Percentiles rank a stretch among this genome's conserved stretches.
Conservation (phyloP, 64 coral and sea anemone genomes). For the Trachythela sp. region DNA sequence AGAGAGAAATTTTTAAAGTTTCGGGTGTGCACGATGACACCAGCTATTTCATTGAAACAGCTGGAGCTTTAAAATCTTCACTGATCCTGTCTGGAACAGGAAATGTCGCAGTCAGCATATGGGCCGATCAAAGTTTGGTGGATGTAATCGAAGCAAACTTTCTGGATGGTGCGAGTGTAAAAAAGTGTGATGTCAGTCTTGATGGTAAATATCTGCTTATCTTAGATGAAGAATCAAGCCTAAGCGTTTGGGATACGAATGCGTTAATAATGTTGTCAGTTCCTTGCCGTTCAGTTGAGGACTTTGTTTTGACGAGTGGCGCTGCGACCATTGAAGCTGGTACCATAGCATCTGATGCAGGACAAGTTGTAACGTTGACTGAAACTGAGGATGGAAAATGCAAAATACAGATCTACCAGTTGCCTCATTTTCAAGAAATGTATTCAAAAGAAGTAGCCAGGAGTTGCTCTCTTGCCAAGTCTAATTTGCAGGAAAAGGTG, state of each 20-base stretch:
- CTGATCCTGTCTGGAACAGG: neutral
- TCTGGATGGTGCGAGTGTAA: neutral
- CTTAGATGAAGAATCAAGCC: constrained; percentile 1
- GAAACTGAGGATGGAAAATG: neutral
- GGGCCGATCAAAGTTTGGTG: neutral
- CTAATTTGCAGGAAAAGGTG: constrained; percentile 9
- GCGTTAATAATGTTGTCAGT: neutral
- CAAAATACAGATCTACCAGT: neutral
- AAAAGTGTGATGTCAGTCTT: neutral
- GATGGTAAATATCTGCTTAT: constrained; percentile 7
- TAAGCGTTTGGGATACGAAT: neutral
- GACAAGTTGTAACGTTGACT: neutral
- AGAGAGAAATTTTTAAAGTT: neutral
- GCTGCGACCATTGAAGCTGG: neutral
- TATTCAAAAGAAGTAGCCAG: neutral
- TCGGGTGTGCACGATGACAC: neutral
- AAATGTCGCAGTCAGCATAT: neutral
- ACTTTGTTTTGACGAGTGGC: neutral
- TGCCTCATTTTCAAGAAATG: neutral
- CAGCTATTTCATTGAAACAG: neutral
- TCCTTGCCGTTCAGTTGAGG: neutral
- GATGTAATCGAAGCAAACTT: neutral
- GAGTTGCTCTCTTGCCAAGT: neutral
- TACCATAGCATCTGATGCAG: neutral
- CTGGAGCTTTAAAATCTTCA: neutral